Evolutionary conservation across 23 tunicate genomes (phyloP).

Genomic region (Halocynthia roretzi): DNA sequence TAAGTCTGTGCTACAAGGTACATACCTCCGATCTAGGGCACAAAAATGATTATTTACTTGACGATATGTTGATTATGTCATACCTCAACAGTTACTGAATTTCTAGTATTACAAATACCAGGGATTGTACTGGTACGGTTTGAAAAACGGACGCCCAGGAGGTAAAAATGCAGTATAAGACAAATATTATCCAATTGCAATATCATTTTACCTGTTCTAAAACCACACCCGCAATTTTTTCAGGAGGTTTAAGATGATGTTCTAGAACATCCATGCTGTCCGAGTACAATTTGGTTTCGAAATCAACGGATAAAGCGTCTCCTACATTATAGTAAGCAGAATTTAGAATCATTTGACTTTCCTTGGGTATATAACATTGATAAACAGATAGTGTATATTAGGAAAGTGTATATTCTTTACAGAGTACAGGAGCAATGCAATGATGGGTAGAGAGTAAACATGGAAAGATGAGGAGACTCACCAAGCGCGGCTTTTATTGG

Average conservation of each 20-base stretch:
- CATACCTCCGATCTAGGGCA: no score
- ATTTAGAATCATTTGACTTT: no score
- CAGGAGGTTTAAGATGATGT: conserved; percentile 58
- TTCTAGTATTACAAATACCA: no score
- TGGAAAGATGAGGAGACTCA: conserved; percentile 1
- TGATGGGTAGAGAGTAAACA: background rate
- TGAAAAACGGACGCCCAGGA: no score
- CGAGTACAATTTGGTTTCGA: conserved; percentile 58
- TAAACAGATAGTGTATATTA: no score
- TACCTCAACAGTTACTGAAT: no score
- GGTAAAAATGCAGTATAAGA: no score
- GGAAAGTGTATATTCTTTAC: background rate
- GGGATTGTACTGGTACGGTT: no score
- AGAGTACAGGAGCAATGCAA: background rate
- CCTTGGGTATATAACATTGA: no score
- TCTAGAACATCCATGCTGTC: conserved; percentile 54
- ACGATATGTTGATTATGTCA: no score
- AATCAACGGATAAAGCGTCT: conserved; percentile 59
- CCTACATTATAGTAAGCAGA: conserved; percentile 12
- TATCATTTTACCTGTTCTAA: conserved; percentile 39
- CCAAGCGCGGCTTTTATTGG: conserved; percentile 61
- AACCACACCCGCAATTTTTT: conserved; percentile 42
- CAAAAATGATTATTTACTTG: no score
- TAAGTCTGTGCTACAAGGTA: no score
- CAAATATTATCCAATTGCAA: background rate